phyloP scores from a whole-genome alignment of 2,113 vertebrate species.

The Megatriorchis doriae region DNA sequence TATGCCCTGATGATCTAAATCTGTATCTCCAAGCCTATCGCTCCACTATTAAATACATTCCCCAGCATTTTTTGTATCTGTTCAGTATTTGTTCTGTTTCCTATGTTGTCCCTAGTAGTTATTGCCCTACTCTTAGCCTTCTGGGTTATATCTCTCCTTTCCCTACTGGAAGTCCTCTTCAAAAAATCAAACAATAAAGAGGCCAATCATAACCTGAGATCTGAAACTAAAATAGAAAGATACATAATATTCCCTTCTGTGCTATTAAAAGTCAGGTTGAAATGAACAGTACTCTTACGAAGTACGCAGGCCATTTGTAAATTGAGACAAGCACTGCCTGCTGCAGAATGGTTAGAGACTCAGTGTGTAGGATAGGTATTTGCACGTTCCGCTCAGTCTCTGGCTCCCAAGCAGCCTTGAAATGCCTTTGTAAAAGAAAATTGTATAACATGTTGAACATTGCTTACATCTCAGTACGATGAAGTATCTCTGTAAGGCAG shows the following conservation, averaged over 20 bases:
- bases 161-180: background rate
- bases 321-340: background rate
- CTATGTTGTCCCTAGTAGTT: background rate
- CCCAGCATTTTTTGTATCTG: background rate
- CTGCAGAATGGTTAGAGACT: background rate
- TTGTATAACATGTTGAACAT: background rate
- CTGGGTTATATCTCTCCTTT: background rate
- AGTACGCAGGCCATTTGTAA: accelerated
- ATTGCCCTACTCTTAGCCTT: background rate
- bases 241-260: background rate
- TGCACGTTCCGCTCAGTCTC: background rate
- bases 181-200: background rate
- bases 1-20: background rate
- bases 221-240: background rate
- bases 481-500: background rate
- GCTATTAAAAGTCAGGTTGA: background rate
- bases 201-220: background rate
- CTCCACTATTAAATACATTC: background rate
- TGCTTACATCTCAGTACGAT: background rate
- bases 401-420: background rate
- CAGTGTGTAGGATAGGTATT: background rate
- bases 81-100: background rate
- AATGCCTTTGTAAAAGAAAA: background rate
- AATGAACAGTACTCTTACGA: background rate
- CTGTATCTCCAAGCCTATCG: background rate